Percentiles rank a stretch among this genome's conserved stretches.
These are phyloP conservation scores for Unio delphinus DNA, from an alignment of 2,888 invertebrate species.

Conservation along the genomic window DNA sequence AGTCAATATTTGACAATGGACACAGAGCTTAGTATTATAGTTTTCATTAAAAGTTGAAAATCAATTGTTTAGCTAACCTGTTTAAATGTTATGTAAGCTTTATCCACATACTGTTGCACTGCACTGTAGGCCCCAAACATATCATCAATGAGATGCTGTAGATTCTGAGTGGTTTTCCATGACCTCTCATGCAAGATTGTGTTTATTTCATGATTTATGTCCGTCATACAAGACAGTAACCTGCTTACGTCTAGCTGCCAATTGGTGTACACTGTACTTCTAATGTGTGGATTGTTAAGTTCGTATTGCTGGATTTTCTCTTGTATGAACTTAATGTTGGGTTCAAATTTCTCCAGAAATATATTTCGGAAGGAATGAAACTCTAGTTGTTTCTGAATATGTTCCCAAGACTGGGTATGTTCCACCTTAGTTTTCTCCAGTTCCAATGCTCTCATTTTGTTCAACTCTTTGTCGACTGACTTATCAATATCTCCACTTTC, in stretches of 20 bases:
- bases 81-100: too few species aligned
- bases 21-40: too few species aligned
- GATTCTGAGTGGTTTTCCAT: not conserved
- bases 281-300: slow-evolving; percentile 1
- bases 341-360: slow-evolving; percentile 12
- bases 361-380: slow-evolving; percentile 12
- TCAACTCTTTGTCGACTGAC: slow-evolving; percentile 6
- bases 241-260: slow-evolving; percentile 1
- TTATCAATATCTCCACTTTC: too few species aligned
- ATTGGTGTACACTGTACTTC: not conserved
- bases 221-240: not conserved
- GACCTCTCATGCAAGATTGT: not conserved
- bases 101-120: too few species aligned
- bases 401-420: slow-evolving; percentile 8
- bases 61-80: too few species aligned
- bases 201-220: not conserved
- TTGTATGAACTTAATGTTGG: slow-evolving; percentile 11
- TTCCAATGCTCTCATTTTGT: not conserved
- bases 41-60: too few species aligned
- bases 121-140: too few species aligned
- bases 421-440: slow-evolving; percentile 3
- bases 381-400: slow-evolving; percentile 11
- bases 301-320: slow-evolving; percentile 12
- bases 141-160: not conserved
- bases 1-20: too few species aligned